These are phyloP conservation scores for Phylloscopus trochilus DNA, from an alignment of 2,113 vertebrate genomes.

Conservation along the genomic window DNA sequence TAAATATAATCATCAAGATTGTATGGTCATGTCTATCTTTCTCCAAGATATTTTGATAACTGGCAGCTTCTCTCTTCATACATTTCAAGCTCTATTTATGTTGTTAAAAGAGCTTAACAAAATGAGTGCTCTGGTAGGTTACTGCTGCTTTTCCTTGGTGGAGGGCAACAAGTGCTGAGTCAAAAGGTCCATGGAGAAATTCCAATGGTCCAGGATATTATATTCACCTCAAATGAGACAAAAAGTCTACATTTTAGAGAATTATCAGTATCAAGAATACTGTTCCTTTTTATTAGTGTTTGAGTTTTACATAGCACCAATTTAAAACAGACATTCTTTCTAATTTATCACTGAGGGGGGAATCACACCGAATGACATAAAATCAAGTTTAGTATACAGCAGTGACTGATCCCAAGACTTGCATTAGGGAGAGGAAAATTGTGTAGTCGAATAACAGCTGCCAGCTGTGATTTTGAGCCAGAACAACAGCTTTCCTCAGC, in stretches of 20 bases:
- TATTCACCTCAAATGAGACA: not conserved
- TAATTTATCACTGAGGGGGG: not conserved
- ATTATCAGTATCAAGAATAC: not conserved
- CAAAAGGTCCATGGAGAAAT: not conserved
- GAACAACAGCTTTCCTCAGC: conserved; percentile 34
- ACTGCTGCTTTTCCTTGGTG: not conserved
- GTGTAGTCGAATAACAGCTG: conserved; percentile 4
- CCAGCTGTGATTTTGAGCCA: conserved; percentile 20
- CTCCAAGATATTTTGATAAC: not conserved
- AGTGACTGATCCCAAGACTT: not conserved
- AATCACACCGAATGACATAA: not conserved
- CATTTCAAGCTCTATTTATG: not conserved
- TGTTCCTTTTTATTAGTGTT: not conserved
- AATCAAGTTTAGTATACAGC: not conserved
- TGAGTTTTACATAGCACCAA: not conserved
- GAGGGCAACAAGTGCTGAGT: not conserved
- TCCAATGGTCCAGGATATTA: not conserved
- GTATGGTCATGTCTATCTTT: not conserved
- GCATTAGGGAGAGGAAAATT: not conserved
- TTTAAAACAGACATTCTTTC: not conserved
- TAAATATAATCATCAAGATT: conserved; percentile 9
- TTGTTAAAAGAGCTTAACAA: not conserved
- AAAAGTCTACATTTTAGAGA: not conserved
- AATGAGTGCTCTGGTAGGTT: not conserved
- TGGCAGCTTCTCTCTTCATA: not conserved